Evolutionary conservation across 2,797 vertebrate genomes (phyloP).

Genomic region (Sebastes hubbsi): DNA sequence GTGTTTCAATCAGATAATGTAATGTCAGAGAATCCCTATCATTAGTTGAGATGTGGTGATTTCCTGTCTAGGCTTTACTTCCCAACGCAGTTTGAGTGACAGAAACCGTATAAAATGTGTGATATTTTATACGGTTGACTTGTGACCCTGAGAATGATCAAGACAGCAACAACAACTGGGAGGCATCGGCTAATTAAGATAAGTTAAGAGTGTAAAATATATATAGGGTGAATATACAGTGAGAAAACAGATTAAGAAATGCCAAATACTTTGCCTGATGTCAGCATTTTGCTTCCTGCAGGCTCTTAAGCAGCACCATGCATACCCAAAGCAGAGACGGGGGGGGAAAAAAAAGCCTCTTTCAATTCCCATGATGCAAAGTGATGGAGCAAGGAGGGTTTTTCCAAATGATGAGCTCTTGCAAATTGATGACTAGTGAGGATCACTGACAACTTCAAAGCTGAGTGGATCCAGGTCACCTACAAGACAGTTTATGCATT

Average conservation of each 20-base stretch:
- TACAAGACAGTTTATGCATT: slow-evolving; percentile 64
- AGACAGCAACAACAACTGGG: slow-evolving; percentile 19
- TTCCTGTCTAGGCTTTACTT: slow-evolving; percentile 53
- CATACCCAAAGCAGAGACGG: slow-evolving; percentile 53
- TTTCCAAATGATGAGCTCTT: slow-evolving; percentile 70
- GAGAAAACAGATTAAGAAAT: slow-evolving; percentile 49
- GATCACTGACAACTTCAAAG: slow-evolving; percentile 78
- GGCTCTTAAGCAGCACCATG: slow-evolving; percentile 50
- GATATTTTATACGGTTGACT: slow-evolving; percentile 21
- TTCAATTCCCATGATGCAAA: slow-evolving; percentile 67
- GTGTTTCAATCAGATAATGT: too few species aligned
- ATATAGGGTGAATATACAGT: neutral
- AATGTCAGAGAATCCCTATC: slow-evolving; percentile 27
- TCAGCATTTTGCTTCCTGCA: slow-evolving; percentile 70
- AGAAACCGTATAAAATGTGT: slow-evolving; percentile 40
- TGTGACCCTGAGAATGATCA: slow-evolving; percentile 21
- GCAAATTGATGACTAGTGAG: slow-evolving; percentile 76
- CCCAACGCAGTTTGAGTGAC: slow-evolving; percentile 53
- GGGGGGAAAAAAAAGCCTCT: neutral
- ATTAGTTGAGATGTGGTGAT: slow-evolving; percentile 67
- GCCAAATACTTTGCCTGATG: slow-evolving; percentile 58
- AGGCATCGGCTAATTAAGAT: slow-evolving; percentile 36
- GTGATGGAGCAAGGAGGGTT: slow-evolving; percentile 44
- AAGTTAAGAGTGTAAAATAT: neutral
- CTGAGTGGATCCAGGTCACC: slow-evolving; percentile 74